These are phyloP conservation scores for Diglossa brunneiventris DNA, from an alignment of 2,113 vertebrate species.

Conservation along the genomic window DNA sequence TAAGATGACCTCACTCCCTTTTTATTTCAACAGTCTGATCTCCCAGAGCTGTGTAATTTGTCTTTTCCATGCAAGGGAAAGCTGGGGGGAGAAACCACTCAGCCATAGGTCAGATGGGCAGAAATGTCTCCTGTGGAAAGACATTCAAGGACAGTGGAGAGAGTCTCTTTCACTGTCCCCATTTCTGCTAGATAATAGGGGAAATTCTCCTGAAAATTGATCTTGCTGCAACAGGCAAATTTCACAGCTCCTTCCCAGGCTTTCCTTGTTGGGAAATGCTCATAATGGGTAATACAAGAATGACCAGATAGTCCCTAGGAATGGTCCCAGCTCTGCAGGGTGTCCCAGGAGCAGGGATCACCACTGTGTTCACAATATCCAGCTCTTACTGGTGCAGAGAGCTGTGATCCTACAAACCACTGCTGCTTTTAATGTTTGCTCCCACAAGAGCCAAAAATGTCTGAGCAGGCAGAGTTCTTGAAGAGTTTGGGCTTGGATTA, in stretches of 20 bases:
- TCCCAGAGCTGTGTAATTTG: background rate
- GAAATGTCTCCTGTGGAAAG: background rate
- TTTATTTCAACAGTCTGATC: background rate
- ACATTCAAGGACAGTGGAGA: background rate
- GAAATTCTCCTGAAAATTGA: background rate
- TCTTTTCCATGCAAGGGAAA: background rate
- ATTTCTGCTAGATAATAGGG: background rate
- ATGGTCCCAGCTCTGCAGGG: background rate
- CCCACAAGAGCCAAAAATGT: background rate
- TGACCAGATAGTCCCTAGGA: background rate
- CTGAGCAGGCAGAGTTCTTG: background rate
- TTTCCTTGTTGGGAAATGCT: background rate
- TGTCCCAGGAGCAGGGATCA: background rate
- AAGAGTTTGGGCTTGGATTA: background rate
- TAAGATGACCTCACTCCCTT: background rate
- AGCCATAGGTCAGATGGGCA: background rate
- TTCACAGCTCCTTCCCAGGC: background rate
- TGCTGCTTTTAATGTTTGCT: background rate
- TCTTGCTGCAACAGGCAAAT: background rate
- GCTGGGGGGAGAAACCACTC: background rate
- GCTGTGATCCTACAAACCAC: background rate
- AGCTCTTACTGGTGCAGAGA: background rate
- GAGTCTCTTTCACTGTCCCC: background rate
- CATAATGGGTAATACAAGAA: background rate
- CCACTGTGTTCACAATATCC: background rate